Percentiles rank a stretch among this genome's conserved stretches.
phyloP scores from a whole-genome alignment of 2,113 vertebrate species.

The Phrynosoma platyrhinos region DNA sequence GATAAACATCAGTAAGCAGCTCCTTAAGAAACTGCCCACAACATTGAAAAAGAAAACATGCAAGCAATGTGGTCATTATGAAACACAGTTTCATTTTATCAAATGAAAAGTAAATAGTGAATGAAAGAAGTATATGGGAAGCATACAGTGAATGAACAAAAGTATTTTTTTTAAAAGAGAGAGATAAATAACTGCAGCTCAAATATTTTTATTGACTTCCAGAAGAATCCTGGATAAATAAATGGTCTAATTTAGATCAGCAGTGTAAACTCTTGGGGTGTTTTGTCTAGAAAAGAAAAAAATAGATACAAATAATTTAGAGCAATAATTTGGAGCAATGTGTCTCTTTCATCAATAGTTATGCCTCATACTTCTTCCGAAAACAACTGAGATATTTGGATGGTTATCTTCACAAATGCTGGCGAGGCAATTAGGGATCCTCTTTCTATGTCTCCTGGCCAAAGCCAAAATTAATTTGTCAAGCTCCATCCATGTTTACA shows the following conservation, averaged over 20 bases:
- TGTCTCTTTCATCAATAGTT: neutral
- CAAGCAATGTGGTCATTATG: neutral
- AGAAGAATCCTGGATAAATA: neutral
- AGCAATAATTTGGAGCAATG: neutral
- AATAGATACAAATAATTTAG: neutral
- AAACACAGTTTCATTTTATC: neutral
- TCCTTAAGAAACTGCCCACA: neutral
- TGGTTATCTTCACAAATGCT: neutral
- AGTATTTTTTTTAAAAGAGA: neutral
- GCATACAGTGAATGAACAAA: neutral
- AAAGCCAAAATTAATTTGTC: constrained; percentile 8
- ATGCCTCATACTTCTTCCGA: neutral
- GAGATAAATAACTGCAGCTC: neutral
- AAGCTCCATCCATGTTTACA: neutral
- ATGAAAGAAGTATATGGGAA: neutral
- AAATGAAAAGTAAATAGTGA: neutral
- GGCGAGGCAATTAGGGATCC: neutral
- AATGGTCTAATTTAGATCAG: neutral
- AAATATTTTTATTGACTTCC: neutral
- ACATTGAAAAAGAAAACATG: neutral
- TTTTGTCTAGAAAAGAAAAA: neutral
- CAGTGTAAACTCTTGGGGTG: neutral
- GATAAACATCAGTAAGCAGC: neutral
- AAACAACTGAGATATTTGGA: neutral
- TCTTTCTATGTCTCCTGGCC: neutral